Base-by-base conservation (phyloP, 2,888 invertebrate species). In the Pinctada fucata region DNA sequence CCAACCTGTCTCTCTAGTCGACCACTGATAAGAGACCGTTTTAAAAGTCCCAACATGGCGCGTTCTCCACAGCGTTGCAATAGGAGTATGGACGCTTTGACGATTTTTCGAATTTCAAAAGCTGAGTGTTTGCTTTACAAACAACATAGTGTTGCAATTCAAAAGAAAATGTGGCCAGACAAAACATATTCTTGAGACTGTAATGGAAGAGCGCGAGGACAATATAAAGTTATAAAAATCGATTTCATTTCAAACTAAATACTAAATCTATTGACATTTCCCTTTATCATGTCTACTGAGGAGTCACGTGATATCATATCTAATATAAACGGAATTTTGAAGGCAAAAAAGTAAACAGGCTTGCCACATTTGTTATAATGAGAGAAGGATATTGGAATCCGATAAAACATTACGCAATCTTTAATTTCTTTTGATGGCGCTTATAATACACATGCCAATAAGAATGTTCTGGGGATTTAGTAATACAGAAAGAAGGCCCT, bases 21-120 rank as follows among this genome's bases (percentile, higher is more conserved):
- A 49, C 69, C 69, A 71, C 45, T 71, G 48, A 71, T n/a, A 31
- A 45, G 47, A n/a, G 10, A 68, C 5, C 47, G 47, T 10, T 58
- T 58, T 58, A 58, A 58, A 58, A 58, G 58, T 13, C 13, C 58
- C 13, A 58, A 6, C 6, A 58, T 10, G 13, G 58, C 58, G 58
- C 58, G 13, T 6, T 10, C 58, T 10, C 58, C 58, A 58, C 58
- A 13, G 58, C 8, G 8, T 58, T 13, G 13, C 58, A 58, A 58
- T 58, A 1, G 58, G 58, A 13, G 13, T 1, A 31, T 31, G 31
- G 31, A 31, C 31, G 31, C 31, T 31, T 31, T 31, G 31, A 31
- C 31, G 31, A 31, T 31, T 31, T 31, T 31, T 31, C 31, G 31
- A 31, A 31, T 31, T 31, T 31, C 31, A 31, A 31, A 31, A 31